Base-by-base conservation (phyloP, 2,797 vertebrate species). In the Kryptolebias ocellatus region DNA sequence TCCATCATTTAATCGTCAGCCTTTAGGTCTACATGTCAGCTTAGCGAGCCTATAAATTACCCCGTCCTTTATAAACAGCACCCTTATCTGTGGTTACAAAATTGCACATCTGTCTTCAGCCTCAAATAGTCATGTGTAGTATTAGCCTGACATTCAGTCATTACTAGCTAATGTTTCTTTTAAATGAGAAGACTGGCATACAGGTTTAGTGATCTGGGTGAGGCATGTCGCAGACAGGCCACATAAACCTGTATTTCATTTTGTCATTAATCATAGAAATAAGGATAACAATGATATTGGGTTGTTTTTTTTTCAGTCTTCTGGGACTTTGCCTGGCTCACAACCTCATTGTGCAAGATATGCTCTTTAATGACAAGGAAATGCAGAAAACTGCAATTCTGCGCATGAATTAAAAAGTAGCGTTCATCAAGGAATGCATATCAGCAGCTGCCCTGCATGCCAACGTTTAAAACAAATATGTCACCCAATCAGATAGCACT, bases 1-100 rank as follows among this genome's bases (percentile, higher is more conserved):
- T 82, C 64, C 56, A 70, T 87, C 74, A 70, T 44, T 71, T 76
- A 44, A 54, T 89, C 83, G 79, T 80, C 78, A 80, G 17, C 60
- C 68, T 68, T 66, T 50, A 18, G 60, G 52, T 53, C 70, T 0
- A 56, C 65, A 60, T 55, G 47, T 59, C 24, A 16, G 29, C 47
- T 62, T 34, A 49, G 24, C 20, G 39, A 37, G 10, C 1, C 42
- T 44, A 53, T 55, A 58, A 73, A 60, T 62, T 47, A 64, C 64
- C 29, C 20, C 56, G 50, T 51, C 69, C 59, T 54, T 54, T 56
- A 65, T 65, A 51, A 72, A 74, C 65, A 59, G 63, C 27, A 46
- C 49, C 60, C 51, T 31, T 15, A 31, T 60, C 55, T 67, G 66
- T 53, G 42, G 37, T 65, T 60, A 74, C 55, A 59, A 67, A 70